Conservation (phyloP, 2,113 vertebrate species). For the Ariopsis seemanni region DNA sequence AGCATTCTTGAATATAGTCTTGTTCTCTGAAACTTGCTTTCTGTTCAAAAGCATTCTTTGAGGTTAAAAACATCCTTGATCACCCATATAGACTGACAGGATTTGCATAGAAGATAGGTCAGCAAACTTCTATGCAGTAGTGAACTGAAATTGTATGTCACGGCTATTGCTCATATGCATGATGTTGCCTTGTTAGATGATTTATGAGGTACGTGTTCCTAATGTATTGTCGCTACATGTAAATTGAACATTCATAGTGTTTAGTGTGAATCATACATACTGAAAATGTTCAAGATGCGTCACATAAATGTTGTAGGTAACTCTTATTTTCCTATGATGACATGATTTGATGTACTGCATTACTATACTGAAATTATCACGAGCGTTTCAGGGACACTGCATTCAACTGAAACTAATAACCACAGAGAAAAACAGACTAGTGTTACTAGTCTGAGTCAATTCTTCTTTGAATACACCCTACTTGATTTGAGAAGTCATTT, state of each 20-base stretch:
- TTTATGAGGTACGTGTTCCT: neutral
- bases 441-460: constrained; percentile 26
- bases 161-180: neutral
- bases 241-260: neutral
- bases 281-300: neutral
- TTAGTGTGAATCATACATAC: neutral
- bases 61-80: neutral
- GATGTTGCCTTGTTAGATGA: neutral
- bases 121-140: too few species aligned
- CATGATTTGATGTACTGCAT: neutral
- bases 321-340: neutral
- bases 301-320: neutral
- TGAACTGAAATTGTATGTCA: neutral
- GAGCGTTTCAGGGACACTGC: neutral
- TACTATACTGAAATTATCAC: neutral
- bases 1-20: neutral
- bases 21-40: neutral
- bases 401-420: constrained; percentile 9
- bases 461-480: neutral
- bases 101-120: neutral
- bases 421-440: neutral
- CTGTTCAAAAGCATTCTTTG: neutral
- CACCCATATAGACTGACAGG: neutral
- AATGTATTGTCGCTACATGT: neutral
- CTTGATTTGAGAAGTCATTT: neutral